Conservation (phyloP, 2,888 invertebrate genomes). For the Hypomecis punctinalis region DNA sequence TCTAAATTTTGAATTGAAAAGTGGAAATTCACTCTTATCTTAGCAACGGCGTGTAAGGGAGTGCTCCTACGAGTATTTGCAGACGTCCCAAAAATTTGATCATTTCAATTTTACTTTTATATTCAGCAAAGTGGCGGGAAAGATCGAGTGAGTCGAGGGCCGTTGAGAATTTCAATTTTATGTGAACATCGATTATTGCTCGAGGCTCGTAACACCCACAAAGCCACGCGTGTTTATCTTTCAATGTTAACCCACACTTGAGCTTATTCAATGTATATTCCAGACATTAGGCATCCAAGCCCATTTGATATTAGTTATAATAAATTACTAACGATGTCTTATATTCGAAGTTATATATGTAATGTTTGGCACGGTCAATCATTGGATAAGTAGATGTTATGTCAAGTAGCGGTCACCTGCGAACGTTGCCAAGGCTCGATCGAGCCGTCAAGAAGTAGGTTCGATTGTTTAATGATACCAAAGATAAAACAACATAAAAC, state of each 20-base stretch:
- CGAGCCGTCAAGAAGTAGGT: too few species aligned
- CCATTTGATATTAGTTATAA: too few species aligned
- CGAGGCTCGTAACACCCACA: conserved; percentile 5
- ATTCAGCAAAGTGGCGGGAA: conserved; percentile 9
- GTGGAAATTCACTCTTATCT: too few species aligned
- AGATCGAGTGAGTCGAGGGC: conserved; percentile 5
- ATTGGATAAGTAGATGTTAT: too few species aligned
- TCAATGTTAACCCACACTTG: conserved; percentile 22
- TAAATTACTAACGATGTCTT: too few species aligned
- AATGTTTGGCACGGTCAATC: too few species aligned
- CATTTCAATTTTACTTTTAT: conserved; percentile 20
- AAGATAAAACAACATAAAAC: too few species aligned
- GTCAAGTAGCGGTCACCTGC: too few species aligned
- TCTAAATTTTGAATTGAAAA: too few species aligned
- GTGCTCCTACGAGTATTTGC: conserved; percentile 11
- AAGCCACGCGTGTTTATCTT: conserved; percentile 10
- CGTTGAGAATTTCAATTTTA: conserved; percentile 14
- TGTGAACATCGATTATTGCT: conserved; percentile 16
- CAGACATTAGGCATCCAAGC: neutral
- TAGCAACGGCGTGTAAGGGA: neutral
- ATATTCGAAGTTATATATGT: too few species aligned
- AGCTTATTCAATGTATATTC: neutral
- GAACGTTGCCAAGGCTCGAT: too few species aligned
- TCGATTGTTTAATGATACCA: too few species aligned
- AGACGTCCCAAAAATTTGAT: conserved; percentile 15